Evolutionary conservation across 2,113 vertebrate species (phyloP).

Genomic region (Hipposideros armiger): DNA sequence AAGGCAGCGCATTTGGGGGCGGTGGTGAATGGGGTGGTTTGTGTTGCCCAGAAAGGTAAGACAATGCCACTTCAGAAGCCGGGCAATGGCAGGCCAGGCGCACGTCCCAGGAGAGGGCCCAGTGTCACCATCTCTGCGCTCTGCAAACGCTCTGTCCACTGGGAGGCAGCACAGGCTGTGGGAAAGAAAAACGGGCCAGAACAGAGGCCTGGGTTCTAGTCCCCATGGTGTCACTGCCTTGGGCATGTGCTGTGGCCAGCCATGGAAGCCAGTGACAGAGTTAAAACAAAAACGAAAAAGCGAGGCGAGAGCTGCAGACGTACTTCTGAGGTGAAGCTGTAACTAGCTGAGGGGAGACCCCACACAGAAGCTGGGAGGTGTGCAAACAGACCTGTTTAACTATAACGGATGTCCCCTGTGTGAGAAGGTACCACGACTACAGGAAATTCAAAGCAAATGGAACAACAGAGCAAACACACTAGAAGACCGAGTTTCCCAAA

Average conservation of each 20-base stretch:
- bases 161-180: conserved; percentile 76
- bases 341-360: background rate
- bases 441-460: background rate
- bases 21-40: background rate
- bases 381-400: background rate
- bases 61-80: background rate
- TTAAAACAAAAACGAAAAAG: background rate
- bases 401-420: fast-evolving
- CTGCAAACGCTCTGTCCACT: conserved; percentile 61
- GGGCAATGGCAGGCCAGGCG: background rate
- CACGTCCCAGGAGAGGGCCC: background rate
- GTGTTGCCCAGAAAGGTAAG: background rate
- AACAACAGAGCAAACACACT: background rate
- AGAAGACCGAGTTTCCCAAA: background rate
- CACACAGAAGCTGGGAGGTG: background rate
- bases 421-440: fast-evolving
- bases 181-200: background rate
- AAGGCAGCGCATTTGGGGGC: no score
- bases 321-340: background rate
- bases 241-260: no score
- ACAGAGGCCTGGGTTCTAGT: conserved; percentile 64
- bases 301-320: fast-evolving
- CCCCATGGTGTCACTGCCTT: background rate
- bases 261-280: background rate
- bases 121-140: background rate